Conservation (phyloP, 1,140 invertebrate species). For the Monochamus saltuarius region DNA sequence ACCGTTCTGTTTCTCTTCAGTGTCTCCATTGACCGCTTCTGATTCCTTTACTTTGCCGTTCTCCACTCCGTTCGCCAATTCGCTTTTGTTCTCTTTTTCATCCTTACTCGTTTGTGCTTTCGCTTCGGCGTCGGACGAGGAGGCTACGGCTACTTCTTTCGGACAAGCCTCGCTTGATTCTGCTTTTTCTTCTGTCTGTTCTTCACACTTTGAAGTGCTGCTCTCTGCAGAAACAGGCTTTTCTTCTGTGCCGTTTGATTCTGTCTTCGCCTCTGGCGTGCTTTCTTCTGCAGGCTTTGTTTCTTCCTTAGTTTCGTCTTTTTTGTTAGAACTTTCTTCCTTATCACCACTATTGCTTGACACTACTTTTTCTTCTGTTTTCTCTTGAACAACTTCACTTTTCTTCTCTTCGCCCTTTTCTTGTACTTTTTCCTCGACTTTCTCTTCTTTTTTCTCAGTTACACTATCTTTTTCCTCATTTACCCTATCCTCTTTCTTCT, state of each 20-base stretch:
- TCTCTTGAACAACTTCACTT: too few species aligned
- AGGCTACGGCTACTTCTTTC: background rate
- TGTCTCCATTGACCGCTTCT: slow-evolving; percentile 8
- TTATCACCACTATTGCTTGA: too few species aligned
- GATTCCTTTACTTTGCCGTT: slow-evolving; percentile 23
- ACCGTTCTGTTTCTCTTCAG: slow-evolving; percentile 15
- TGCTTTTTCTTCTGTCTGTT: slow-evolving; percentile 2
- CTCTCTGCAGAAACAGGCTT: background rate
- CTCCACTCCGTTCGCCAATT: slow-evolving; percentile 28
- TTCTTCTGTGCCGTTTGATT: slow-evolving; percentile 8
- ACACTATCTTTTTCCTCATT: slow-evolving; percentile 29
- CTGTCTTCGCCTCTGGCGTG: background rate
- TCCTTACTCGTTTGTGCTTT: background rate
- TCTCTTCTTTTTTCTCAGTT: slow-evolving; percentile 4
- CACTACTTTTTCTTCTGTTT: too few species aligned
- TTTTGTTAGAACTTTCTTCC: too few species aligned
- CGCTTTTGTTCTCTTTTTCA: slow-evolving; percentile 30
- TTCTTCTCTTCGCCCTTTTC: background rate
- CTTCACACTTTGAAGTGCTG: too few species aligned
- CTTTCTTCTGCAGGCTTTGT: background rate
- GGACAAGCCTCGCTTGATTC: background rate
- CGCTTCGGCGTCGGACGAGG: background rate
- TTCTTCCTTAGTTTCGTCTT: background rate
- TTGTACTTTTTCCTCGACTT: slow-evolving; percentile 3
- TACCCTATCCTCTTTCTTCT: slow-evolving; percentile 3